These are phyloP conservation scores for Zophobas atratus DNA, from an alignment of 1,140 invertebrate species.

Conservation along the genomic window DNA sequence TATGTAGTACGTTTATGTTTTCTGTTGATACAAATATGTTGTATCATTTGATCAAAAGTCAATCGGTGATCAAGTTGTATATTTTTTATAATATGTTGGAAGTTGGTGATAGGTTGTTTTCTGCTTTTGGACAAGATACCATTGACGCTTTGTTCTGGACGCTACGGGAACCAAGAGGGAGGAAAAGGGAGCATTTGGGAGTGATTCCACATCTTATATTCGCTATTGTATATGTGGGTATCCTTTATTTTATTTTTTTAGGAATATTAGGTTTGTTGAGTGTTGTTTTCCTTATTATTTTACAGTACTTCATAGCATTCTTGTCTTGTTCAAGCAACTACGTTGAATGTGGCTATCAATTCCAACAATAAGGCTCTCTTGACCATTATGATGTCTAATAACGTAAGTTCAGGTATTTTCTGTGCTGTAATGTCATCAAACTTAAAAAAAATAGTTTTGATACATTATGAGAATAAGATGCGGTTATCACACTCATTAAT, in stretches of 20 bases:
- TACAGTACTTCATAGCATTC: constrained; percentile 89
- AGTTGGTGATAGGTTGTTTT: constrained; percentile 95
- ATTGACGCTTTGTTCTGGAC: constrained; percentile 98
- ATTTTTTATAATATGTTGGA: constrained; percentile 99
- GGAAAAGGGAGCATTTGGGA: constrained; percentile 88
- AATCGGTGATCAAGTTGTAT: constrained; percentile 99
- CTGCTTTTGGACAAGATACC: constrained; percentile 98
- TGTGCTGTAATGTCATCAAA: not conserved
- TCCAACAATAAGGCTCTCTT: constrained; percentile 98
- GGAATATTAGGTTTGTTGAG: not conserved
- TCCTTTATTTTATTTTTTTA: constrained; percentile 74
- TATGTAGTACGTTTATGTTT: constrained; percentile 88
- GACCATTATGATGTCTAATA: constrained; percentile 99
- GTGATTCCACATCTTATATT: constrained; percentile 91
- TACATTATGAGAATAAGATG: no score
- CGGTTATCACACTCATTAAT: no score
- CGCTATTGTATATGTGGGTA: constrained; percentile 94
- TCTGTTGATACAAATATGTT: constrained; percentile 98
- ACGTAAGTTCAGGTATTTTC: constrained; percentile 79
- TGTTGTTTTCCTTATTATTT: constrained; percentile 67
- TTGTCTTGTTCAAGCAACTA: constrained; percentile 96
- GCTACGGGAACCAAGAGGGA: constrained; percentile 91
- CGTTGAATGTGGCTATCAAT: constrained; percentile 99
- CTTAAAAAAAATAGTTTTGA: not conserved
- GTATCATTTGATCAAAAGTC: constrained; percentile 98